These are phyloP conservation scores for Notocelia uddmanniana DNA, from an alignment of 2,888 invertebrate species.

Conservation along the genomic window DNA sequence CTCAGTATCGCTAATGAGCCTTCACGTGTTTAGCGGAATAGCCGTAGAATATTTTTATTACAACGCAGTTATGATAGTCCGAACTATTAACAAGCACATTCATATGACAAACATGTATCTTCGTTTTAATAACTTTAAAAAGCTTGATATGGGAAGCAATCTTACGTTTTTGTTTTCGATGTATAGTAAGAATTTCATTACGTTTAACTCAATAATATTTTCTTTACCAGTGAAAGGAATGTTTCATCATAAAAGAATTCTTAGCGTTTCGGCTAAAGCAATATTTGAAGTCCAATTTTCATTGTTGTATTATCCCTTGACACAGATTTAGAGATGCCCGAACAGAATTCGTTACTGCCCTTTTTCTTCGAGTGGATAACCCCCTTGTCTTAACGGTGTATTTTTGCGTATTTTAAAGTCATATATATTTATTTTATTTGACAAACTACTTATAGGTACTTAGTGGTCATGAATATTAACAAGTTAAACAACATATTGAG, in stretches of 20 bases:
- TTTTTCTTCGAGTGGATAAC: conserved; percentile 51
- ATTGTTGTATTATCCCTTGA: conserved; percentile 62
- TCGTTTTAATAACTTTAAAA: too few species aligned
- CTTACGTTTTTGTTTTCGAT: background rate
- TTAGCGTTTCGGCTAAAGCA: conserved; percentile 53
- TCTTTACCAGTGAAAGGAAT: conserved; percentile 41
- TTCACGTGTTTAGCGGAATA: too few species aligned
- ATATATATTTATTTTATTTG: conserved; percentile 53
- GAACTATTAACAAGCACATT: too few species aligned
- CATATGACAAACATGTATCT: too few species aligned
- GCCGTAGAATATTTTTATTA: too few species aligned
- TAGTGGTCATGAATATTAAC: too few species aligned
- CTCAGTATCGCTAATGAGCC: too few species aligned
- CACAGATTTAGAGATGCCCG: conserved; percentile 53
- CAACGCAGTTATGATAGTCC: too few species aligned
- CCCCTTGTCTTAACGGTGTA: conserved; percentile 52
- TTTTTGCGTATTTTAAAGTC: conserved; percentile 52
- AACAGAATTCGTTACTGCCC: conserved; percentile 60
- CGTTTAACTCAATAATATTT: conserved; percentile 43
- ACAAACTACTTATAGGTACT: too few species aligned
- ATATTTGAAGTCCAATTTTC: conserved; percentile 62
- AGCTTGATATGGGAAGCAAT: background rate
- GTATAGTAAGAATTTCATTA: conserved; percentile 38
- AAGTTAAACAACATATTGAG: too few species aligned
- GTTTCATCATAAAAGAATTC: conserved; percentile 54